A percentile compares a stretch with the other conserved stretches of the same genome.
Evolutionary conservation across 2,113 vertebrate species (phyloP).

Genomic region (Microcebus lehilahytsara): DNA sequence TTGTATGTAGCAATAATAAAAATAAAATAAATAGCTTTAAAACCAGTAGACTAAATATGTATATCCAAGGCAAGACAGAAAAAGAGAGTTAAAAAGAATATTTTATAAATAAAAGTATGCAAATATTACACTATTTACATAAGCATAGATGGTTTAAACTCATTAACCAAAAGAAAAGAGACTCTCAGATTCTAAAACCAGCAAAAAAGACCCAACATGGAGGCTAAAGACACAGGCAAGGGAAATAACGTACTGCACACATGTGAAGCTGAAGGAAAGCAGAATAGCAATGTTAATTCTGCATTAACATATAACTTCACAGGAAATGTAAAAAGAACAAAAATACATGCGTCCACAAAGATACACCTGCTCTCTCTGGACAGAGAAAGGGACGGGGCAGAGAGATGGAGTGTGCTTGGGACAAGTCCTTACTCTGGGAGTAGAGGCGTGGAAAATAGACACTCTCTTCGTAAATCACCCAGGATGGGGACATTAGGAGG

Average conservation of each 20-base stretch:
- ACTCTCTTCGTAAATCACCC: no score
- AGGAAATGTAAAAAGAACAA: not conserved
- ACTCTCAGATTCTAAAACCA: not conserved
- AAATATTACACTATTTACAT: not conserved
- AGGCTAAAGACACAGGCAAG: not conserved
- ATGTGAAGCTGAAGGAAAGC: not conserved
- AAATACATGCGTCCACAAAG: not conserved
- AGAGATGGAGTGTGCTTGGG: not conserved
- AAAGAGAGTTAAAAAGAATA: not conserved
- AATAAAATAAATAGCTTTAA: no score
- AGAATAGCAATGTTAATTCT: not conserved
- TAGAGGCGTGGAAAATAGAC: fast-evolving
- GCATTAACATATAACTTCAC: not conserved
- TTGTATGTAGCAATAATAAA: not conserved
- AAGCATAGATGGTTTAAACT: not conserved
- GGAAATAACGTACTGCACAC: not conserved
- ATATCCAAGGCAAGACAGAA: not conserved
- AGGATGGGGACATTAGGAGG: no score
- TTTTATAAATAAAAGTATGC: not conserved
- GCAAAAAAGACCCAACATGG: not conserved
- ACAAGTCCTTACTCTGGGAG: fast-evolving
- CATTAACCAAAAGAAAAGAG: not conserved
- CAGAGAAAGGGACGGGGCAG: not conserved
- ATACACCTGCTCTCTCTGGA: no score
- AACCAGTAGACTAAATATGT: not conserved